A percentile compares a stretch with the other conserved stretches of the same genome.
These are phyloP conservation scores for Acronicta aceris DNA, from an alignment of 2,888 invertebrate species.

Conservation along the genomic window DNA sequence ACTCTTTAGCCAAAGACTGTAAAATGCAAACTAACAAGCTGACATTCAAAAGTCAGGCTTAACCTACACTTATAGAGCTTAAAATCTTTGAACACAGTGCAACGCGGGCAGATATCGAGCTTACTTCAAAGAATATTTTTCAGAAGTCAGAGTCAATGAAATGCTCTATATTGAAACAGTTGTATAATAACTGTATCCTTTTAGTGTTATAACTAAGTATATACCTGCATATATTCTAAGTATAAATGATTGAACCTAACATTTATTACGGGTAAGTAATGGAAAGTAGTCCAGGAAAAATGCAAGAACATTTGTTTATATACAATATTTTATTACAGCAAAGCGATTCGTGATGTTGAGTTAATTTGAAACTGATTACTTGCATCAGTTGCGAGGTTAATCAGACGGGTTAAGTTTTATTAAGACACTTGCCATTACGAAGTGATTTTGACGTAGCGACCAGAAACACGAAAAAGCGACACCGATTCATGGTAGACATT, in stretches of 20 bases:
- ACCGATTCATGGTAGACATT: too few species aligned
- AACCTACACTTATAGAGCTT: constrained; percentile 30
- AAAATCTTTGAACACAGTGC: constrained; percentile 18
- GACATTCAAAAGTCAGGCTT: constrained; percentile 42
- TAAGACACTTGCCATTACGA: constrained; percentile 5
- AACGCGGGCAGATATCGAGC: constrained; percentile 32
- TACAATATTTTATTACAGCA: too few species aligned
- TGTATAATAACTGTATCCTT: constrained; percentile 2
- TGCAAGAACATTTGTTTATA: too few species aligned
- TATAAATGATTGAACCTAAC: neutral
- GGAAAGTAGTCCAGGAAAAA: too few species aligned
- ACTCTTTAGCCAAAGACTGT: constrained; percentile 53
- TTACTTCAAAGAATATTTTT: constrained; percentile 35
- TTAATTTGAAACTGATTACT: too few species aligned
- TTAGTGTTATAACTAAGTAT: too few species aligned
- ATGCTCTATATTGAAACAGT: constrained; percentile 19
- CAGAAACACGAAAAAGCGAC: too few species aligned
- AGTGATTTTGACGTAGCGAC: constrained; percentile 10
- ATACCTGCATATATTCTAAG: too few species aligned
- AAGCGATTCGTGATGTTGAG: too few species aligned
- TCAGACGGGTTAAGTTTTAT: constrained; percentile 3
- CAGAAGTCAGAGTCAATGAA: constrained; percentile 21
- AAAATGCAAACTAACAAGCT: constrained; percentile 48
- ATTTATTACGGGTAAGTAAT: too few species aligned
- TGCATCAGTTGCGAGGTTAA: too few species aligned